phyloP scores from a whole-genome alignment of 2,888 invertebrate genomes.

The Drepanosiphum platanoidis region DNA sequence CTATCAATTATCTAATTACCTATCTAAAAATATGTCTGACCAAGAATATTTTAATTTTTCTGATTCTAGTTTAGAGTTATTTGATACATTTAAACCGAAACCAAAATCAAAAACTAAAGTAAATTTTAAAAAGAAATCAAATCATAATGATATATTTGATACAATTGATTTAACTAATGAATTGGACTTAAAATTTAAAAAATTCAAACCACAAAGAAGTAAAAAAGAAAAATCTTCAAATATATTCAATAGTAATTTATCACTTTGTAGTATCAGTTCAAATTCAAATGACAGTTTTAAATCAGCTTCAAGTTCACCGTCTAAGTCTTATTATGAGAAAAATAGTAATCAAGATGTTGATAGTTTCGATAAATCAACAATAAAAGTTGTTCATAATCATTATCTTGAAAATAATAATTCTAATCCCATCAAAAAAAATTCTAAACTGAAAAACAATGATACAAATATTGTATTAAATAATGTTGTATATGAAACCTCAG shows the following conservation, averaged over 20 bases:
- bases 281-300: constrained; percentile 44
- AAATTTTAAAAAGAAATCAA: not conserved
- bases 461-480: not conserved
- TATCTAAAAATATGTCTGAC: not conserved
- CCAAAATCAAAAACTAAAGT: constrained; percentile 26
- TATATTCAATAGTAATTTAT: not conserved
- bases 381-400: not conserved
- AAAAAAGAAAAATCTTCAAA: not conserved
- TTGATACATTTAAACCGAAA: constrained; percentile 20
- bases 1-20: not conserved
- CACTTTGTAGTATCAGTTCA: not conserved
- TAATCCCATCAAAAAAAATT: not conserved
- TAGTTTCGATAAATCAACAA: not conserved
- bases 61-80: constrained; percentile 58
- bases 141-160: not conserved
- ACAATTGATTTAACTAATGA: constrained; percentile 20
- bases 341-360: not conserved
- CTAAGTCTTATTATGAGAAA: not conserved
- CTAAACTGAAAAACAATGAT: not conserved
- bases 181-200: not conserved
- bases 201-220: not conserved
- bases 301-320: constrained; percentile 15
- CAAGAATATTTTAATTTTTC: constrained; percentile 24
- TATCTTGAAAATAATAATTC: not conserved
- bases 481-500: not conserved